Base-by-base conservation (phyloP, 2,113 vertebrate genomes). In the Onychostruthus taczanowskii region DNA sequence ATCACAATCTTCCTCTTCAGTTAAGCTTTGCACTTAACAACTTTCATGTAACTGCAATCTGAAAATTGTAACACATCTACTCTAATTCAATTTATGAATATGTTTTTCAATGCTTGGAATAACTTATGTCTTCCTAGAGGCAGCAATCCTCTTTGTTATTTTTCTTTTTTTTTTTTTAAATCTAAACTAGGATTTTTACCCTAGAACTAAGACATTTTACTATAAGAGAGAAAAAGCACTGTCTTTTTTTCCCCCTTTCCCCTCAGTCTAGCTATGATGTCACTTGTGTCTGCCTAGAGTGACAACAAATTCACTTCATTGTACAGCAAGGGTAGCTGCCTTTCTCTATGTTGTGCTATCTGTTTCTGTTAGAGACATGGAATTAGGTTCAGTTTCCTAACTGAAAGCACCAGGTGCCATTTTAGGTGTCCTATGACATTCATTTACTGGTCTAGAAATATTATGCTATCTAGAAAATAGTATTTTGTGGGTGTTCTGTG, bases 11-110 rank as follows among this genome's bases (percentile, higher is more conserved):
- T 20, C 16, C 20, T 46, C 37, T 83, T 79, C 67, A 62, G 62
- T 84, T 76, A 87, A 87, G 62, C 37, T 92, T 87, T 87, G 37
- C 52, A 80, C 37, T 76, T 94, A 75, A 52, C 66, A 91, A 93
- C 39, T 50, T 56, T 28, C 3, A 4, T 56, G 22, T 55, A 89
- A 61, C 61, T 74, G 79, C 41, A 89, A 35, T 83, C 46, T 86
- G 76, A 86, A 41, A 86, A 83, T 64, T 89, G 66, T 89, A 92
- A 79, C 56, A 83, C 85, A 52, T 70, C 30, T 66, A 79, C 16
- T 2, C 33, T 84, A 82, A 87, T 89, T 87, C 52, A 79, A 7
- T 6, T 83, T 75, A 52, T 37, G 52, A 89, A 87, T 61, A 23
- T 28, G n/a, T 56, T 91, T 95, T 86, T 55, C 39, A 69, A 8